phyloP scores from a whole-genome alignment of 1,140 invertebrate species.

The Neodiprion virginianus region DNA sequence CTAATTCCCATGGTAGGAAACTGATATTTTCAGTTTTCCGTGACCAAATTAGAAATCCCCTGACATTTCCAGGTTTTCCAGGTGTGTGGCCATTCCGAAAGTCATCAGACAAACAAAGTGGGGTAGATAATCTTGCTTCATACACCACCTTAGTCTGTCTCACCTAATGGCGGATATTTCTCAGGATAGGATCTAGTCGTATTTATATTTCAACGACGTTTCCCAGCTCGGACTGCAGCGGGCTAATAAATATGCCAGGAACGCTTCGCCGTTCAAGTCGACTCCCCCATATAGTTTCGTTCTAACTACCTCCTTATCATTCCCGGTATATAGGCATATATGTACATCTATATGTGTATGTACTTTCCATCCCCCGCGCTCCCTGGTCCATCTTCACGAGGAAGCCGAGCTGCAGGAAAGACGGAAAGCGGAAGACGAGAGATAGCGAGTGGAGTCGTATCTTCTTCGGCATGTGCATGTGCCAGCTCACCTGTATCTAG shows the following conservation, averaged over 20 bases:
- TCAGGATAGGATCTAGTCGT: not conserved
- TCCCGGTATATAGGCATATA: not conserved
- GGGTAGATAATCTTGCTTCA: too few relatives aligned
- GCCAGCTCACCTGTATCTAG: not conserved
- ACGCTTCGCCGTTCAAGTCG: not conserved
- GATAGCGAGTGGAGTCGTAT: not conserved
- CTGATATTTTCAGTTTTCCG: too few relatives aligned
- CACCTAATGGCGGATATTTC: too few relatives aligned
- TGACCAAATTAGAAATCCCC: too few relatives aligned
- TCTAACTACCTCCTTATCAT: slow-evolving; percentile 7
- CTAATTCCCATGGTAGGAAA: too few relatives aligned
- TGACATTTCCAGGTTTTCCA: too few relatives aligned
- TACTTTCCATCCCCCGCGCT: not conserved
- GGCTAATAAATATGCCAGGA: slow-evolving; percentile 7
- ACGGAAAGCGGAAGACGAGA: not conserved
- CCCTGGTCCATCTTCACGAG: not conserved
- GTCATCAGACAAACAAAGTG: too few relatives aligned
- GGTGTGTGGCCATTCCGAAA: too few relatives aligned
- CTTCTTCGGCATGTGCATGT: not conserved
- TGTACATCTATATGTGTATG: not conserved
- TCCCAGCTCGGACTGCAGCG: not conserved
- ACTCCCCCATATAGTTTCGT: not conserved
- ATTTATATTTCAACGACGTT: not conserved
- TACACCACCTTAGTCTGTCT: too few relatives aligned
- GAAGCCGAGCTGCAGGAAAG: not conserved